Evolutionary conservation across 1,140 invertebrate genomes (phyloP), one percentile per base, ranked within the genome.

Genomic region (Aphelinus certus): DNA sequence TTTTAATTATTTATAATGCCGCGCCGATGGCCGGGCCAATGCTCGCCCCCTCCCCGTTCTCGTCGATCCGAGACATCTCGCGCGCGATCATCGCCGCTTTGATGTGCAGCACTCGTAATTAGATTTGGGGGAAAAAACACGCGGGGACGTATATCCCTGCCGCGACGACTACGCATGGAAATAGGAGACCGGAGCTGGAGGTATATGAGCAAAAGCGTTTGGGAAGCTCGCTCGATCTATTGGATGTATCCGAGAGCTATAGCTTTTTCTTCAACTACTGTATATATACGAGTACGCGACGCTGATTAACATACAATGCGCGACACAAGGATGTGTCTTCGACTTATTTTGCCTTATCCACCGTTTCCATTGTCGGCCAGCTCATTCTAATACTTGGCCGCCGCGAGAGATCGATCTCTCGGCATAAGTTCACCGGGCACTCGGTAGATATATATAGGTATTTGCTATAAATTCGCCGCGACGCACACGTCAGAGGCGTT

Each of bases 271-370:
- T 67, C 58, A 47, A 56, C 46, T 56, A 1, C 26, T 3, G 10
- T 43, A 64, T 3, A 79, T 81, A 80, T 76, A 47, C 62, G 49
- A 3, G 9, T 9, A 56, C 55, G 26, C 26, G 26, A 26, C 26
- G 26, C 26, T 26, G 26, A 84, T 84, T 83, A 79, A 79, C 82
- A 83, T 82, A 84, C 82, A 84, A 84, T 83, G 78, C 75, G 56
- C 77, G 78, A 78, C 69, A 78, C 76, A 77, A 66, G 62, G 58
- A 72, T 77, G 75, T 80, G 58, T 82, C 77, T 63, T 56, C 62
- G 48, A 65, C 55, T 7, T 6, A 9, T 43, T 75, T 75, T 77
- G 73, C 71, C 53, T 76, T 70, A 75, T 76, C 75, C 4, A 56
- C 69, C 42, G 69, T 79, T 77, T 75, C 49, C 45, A 63, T n/a